A percentile compares a stretch with the other conserved stretches of the same genome.
These are phyloP conservation scores for Sorex araneus DNA, from an alignment of 2,113 vertebrate species.

Conservation along the genomic window DNA sequence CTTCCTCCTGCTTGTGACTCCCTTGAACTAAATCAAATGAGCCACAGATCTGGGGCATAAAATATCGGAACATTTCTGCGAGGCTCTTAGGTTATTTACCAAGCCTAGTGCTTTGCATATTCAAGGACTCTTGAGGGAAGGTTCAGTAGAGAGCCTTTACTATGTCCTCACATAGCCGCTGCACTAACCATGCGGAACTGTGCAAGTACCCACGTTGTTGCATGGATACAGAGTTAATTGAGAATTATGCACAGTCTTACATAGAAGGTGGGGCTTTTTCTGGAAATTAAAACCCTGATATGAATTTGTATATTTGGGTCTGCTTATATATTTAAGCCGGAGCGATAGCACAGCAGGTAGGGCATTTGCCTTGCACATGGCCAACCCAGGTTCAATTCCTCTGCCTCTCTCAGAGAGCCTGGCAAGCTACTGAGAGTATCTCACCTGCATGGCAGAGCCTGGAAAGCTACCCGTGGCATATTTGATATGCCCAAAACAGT, in stretches of 20 bases:
- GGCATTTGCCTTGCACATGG: too few species aligned
- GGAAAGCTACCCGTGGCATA: too few species aligned
- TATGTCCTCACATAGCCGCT: conserved; percentile 32
- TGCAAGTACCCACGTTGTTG: conserved; percentile 74
- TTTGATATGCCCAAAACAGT: too few species aligned
- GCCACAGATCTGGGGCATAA: conserved; percentile 12
- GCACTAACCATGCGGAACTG: conserved; percentile 60
- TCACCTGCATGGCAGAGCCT: too few species aligned
- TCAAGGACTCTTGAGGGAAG: conserved; percentile 57
- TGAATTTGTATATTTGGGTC: conserved; percentile 65
- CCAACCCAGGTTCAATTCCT: too few species aligned
- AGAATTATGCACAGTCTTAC: conserved; percentile 67
- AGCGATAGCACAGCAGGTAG: too few species aligned
- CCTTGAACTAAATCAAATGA: conserved; percentile 55
- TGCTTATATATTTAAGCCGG: too few species aligned
- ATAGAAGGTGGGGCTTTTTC: conserved; percentile 69
- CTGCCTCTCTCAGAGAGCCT: too few species aligned
- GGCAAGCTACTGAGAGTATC: too few species aligned
- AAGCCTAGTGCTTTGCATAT: conserved; percentile 39
- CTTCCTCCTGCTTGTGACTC: conserved; percentile 16
- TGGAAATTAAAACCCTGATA: conserved; percentile 76
- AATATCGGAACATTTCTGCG: conserved; percentile 60
- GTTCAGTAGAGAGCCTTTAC: conserved; percentile 63
- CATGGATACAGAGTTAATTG: conserved; percentile 79
- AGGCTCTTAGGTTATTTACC: conserved; percentile 53